Evolutionary conservation across 2,888 invertebrate genomes (phyloP).

Genomic region (Octodonta nipae): DNA sequence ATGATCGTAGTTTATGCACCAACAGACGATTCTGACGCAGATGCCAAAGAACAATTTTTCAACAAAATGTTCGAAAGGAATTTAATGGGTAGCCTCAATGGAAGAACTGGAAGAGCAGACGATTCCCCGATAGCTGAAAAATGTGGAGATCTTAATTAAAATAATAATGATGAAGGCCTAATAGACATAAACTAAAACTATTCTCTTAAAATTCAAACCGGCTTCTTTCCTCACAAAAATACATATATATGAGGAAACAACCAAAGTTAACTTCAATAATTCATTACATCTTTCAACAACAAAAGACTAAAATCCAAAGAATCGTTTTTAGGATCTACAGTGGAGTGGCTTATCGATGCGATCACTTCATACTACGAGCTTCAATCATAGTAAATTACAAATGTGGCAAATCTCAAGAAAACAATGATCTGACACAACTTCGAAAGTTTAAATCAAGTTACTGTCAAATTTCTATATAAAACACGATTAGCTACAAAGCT

Average conservation of each 20-base stretch:
- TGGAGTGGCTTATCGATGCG: neutral
- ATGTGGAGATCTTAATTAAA: neutral
- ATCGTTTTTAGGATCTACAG: constrained; percentile 1
- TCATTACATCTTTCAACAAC: neutral
- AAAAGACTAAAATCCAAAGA: constrained; percentile 2
- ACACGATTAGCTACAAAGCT: constrained; percentile 2
- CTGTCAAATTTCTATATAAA: constrained; percentile 2
- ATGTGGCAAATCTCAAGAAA: no score
- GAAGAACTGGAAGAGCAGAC: neutral
- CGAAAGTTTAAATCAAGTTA: neutral
- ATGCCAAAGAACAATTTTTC: neutral
- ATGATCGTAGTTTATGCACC: neutral
- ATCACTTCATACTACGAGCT: neutral
- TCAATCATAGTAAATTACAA: neutral
- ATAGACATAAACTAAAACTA: neutral
- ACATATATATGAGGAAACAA: neutral
- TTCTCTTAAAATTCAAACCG: constrained; percentile 2
- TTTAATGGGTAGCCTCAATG: constrained; percentile 1
- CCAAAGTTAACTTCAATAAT: neutral
- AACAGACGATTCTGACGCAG: neutral
- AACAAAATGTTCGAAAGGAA: neutral
- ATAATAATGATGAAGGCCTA: constrained; percentile 1
- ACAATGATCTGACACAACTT: neutral
- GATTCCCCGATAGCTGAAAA: constrained; percentile 1
- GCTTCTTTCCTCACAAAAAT: constrained; percentile 2